Conservation (phyloP, 2,888 invertebrate genomes). For the Sarcophaga carnaria region DNA sequence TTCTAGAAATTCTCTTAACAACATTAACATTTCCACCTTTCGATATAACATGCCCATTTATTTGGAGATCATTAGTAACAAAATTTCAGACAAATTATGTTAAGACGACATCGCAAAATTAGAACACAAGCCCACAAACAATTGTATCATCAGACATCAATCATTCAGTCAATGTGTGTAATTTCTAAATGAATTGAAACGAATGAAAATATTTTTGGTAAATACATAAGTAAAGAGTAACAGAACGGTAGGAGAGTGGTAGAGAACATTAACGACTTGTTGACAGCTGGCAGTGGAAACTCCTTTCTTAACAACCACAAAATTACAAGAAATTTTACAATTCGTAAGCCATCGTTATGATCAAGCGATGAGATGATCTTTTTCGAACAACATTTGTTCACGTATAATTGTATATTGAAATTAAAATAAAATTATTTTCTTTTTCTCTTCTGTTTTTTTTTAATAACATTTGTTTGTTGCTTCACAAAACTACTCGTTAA, state of each 20-base stretch:
- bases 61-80: slow-evolving; percentile 61
- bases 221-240: not conserved
- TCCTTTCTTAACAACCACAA: slow-evolving; percentile 67
- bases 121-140: slow-evolving; percentile 16
- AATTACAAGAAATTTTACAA: slow-evolving; percentile 46
- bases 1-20: not conserved
- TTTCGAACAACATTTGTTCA: slow-evolving; percentile 27
- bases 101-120: not conserved
- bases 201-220: not conserved
- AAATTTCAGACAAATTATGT: slow-evolving; percentile 64
- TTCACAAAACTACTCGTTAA: slow-evolving; percentile 17
- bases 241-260: not conserved
- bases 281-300: slow-evolving; percentile 64
- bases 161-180: slow-evolving; percentile 43
- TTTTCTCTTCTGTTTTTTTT: too few species aligned
- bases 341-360: not conserved
- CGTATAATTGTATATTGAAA: slow-evolving; percentile 35
- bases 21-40: not conserved
- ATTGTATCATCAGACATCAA: not conserved
- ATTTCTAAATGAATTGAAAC: not conserved
- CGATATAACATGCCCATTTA: too few species aligned
- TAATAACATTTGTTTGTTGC: slow-evolving; percentile 48
- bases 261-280: slow-evolving; percentile 61
- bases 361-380: not conserved
- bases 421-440: slow-evolving; percentile 1